Percentiles rank a stretch among this genome's conserved stretches.
These are phyloP conservation scores for Grus americana DNA, from an alignment of 2,113 vertebrate species.

Conservation along the genomic window DNA sequence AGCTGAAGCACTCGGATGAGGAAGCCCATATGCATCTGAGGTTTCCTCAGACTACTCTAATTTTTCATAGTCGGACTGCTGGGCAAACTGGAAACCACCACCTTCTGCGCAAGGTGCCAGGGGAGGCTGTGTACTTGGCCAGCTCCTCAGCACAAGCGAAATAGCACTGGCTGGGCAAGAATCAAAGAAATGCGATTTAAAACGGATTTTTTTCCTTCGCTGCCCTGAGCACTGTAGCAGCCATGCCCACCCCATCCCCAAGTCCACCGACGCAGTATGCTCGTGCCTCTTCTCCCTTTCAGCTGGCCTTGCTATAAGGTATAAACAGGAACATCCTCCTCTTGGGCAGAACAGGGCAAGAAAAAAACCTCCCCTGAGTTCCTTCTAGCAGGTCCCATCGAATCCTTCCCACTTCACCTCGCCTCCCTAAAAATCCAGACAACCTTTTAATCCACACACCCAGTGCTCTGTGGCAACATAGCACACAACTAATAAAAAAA, in stretches of 20 bases:
- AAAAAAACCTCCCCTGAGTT: neutral
- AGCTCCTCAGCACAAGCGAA: neutral
- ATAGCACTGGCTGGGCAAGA: fast-evolving
- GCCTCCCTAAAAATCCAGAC: neutral
- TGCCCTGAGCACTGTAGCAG: neutral
- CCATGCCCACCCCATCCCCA: neutral
- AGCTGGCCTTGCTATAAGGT: neutral
- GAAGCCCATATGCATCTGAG: neutral
- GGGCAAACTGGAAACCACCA: neutral
- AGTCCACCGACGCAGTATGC: fast-evolving
- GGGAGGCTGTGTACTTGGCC: neutral
- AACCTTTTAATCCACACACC: neutral
- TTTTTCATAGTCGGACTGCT: neutral
- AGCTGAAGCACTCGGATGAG: neutral
- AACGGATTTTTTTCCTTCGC: neutral
- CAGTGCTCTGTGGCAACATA: neutral
- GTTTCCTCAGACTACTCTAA: neutral
- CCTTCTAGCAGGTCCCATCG: neutral
- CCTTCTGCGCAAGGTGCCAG: neutral
- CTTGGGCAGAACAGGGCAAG: neutral
- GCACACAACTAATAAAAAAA: neutral
- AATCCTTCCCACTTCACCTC: neutral
- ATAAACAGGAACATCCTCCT: neutral
- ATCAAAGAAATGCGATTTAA: neutral
- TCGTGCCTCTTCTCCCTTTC: neutral